Evolutionary conservation across 2,113 vertebrate species (phyloP), one percentile per base, ranked within the genome.

Genomic region (Nycticebus coucang): DNA sequence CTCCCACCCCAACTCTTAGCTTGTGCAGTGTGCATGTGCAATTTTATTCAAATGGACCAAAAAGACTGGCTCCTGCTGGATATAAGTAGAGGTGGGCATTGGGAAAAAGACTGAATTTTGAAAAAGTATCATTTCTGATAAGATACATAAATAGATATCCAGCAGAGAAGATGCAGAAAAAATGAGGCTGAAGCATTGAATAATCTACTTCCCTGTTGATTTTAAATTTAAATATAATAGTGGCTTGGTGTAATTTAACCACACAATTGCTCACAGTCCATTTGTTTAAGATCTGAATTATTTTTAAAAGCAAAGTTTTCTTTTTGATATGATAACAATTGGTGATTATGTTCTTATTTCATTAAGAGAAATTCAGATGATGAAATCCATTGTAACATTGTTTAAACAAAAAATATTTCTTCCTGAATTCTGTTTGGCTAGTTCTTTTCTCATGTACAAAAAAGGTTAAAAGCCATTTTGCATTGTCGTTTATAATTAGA

Each of bases 81-180:
- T n/a, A 19, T 24, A 78, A 64, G 35, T 19, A 53, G 45, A 50
- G 37, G 24, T 33, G 37, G n/a, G n/a, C 9, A 10, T 5, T 21
- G 50, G 22, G 14, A 82, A 45, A 83, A 55, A 78, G 68, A 35
- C 41, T 96, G 62, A 1, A 93, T 79, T 93, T 96, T 50, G 88
- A 87, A 95, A 91, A 68, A 85, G 21, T 11, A 60, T 97, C 96
- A 92, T 97, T 98, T 97, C 87, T 78, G 89, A 93, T 93, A 97
- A 95, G 74, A 94, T 55, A 92, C 74, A 19, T 88, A 92, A 91
- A 87, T 94, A 93, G 97, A 95, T 91, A 50, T 77, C 93, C 93
- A 84, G 28, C 37, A 57, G 93, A 17, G 96, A 84, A 80, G 93
- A 93, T 68, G 59, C 55, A 35, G 45, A 4, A 5, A 64, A 91